Evolutionary conservation across 2,888 invertebrate species (phyloP).

Genomic region (Eupithecia dodoneata): DNA sequence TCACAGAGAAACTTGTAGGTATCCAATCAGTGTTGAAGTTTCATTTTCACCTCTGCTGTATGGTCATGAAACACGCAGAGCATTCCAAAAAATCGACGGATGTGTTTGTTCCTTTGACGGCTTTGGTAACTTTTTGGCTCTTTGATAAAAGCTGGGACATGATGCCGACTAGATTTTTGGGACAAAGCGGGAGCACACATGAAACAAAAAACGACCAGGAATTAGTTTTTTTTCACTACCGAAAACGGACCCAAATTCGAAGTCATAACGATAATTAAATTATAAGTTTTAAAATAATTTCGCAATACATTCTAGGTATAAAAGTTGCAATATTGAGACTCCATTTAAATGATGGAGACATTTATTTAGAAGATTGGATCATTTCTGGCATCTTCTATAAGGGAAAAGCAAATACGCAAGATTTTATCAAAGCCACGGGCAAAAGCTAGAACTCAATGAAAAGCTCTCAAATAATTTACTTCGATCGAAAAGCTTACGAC

Average conservation of each 20-base stretch:
- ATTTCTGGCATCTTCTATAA: background rate
- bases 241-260: background rate
- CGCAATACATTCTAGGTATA: background rate
- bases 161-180: background rate
- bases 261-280: too few relatives aligned
- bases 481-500: constrained; percentile 8
- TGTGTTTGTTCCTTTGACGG: background rate
- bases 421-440: background rate
- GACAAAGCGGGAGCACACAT: background rate
- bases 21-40: background rate
- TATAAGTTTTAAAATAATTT: background rate
- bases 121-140: background rate
- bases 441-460: background rate
- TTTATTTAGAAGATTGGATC: background rate
- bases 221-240: background rate
- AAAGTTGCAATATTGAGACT: background rate
- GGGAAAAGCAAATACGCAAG: background rate
- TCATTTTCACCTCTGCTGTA: background rate
- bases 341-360: background rate
- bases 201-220: background rate
- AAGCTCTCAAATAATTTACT: constrained; percentile 9
- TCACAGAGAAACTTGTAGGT: background rate
- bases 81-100: background rate
- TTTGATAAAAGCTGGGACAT: background rate
- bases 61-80: background rate